Evolutionary conservation across 1,140 invertebrate genomes (phyloP), one percentile per base, ranked within the genome.

Genomic region (Hermetia illucens): DNA sequence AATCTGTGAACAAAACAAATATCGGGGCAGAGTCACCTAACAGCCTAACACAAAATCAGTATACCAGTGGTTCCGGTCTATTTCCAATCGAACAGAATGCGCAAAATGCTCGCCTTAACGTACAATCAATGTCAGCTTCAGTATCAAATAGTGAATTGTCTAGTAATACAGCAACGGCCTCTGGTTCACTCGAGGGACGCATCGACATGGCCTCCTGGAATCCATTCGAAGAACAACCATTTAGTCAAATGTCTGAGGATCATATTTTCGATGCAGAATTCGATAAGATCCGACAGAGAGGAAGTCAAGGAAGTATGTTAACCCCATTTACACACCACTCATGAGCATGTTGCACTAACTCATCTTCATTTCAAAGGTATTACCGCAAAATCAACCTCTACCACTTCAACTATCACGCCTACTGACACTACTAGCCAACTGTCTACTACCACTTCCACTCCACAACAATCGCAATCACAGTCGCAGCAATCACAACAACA

Each of bases 201-300:
- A 53, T 67, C 10, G 62, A 63, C 36, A 66, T 79, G 17, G 67
- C 68, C 3, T 74, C 79, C 44, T 87, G 82, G 82, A 88, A 88
- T 69, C 84, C 83, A 16, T 88, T 87, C 51, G 79, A 78, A 50
- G 78, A 82, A 51, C 63, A 70, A 34, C 71, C 72, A n/a, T 85
- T 85, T 53, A 74, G 69, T 55, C 71, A 77, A 49, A 70, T 83
- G 58, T 79, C 77, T 2, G 85, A 88, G 50, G 84, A 88, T 66
- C 75, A 82, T 47, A 76, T 86, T 47, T 88, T 88, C 62, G 84
- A 84, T 38, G 80, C 79, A 18, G 84, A 88, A 62, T 88, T 88
- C 60, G 83, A 88, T 52, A 82, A 81, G 61, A 82, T 88, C 49
- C 65, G 83, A 49, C 69, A 79, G 49, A 76, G 79, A 38, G 66